Base-by-base conservation (phyloP, 2,888 invertebrate species). In the Emmelina monodactyla region DNA sequence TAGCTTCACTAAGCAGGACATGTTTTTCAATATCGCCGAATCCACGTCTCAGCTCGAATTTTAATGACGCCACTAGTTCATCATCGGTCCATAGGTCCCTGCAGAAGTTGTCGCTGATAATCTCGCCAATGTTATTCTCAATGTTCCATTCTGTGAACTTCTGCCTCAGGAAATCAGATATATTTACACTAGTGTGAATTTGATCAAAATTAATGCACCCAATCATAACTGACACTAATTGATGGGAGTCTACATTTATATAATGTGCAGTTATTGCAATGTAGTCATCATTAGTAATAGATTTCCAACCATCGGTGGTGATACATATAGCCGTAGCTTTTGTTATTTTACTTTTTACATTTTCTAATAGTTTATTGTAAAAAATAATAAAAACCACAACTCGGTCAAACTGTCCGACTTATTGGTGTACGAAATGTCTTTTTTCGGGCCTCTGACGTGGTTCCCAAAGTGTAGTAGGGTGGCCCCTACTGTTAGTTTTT, bases 51-150 rank as follows among this genome's bases (percentile, higher is more conserved):
- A 32, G 14, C 13, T 32, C 13, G 2, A 10, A 11, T 13, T 22
- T 22, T 22, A 32, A 10, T 9, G 4, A 12, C 1, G 2, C 13
- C 2, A 32, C 13, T 22, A 32, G 14, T 2, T 22, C 9, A 7
- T 49, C 48, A 15, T 41, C 51, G 0, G 43, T 44, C 2, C 47
- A 51, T 30, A 50, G 48, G 51, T 51, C 47, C 3, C 49, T 22
- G 1, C 47, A 46, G 11, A 37, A 25, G 12, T 44, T 46, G 34
- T 44, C 42, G 19, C 32, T 37, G 19, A 35, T 34, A 4, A 37
- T 16, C 14, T 11, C 32, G 10, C 16, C n/a, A 2, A 34, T 31
- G 14, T 22, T 34, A 12, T 25, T n/a, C 5, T 12, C 12, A 1
- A 34, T 28, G 6, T 28, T 28, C 33, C 33, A 34, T 7, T 34